phyloP scores from a whole-genome alignment of 2,113 vertebrate genomes.

The Halichoeres trimaculatus region DNA sequence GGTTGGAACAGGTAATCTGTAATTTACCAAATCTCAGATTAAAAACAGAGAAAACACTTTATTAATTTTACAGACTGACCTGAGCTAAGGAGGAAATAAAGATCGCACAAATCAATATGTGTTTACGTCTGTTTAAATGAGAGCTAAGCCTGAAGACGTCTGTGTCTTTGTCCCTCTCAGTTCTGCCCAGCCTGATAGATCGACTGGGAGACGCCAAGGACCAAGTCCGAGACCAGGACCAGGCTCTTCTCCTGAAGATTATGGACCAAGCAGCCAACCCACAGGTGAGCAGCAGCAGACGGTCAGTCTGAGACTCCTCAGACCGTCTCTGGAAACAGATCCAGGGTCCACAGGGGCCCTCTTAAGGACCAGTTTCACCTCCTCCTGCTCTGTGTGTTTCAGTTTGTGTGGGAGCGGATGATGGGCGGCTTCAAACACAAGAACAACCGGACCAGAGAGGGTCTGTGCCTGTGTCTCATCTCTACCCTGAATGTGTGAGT shows the following conservation, averaged over 20 bases:
- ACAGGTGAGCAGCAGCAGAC: conserved; percentile 73
- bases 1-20: conserved; percentile 91
- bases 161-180: too few species aligned
- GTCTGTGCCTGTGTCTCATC: conserved; percentile 95
- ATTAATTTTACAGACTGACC: too few species aligned
- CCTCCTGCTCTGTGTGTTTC: neutral
- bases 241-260: conserved; percentile 92
- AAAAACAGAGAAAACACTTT: too few species aligned
- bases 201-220: conserved; percentile 96
- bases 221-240: conserved; percentile 95
- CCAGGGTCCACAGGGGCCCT: too few species aligned
- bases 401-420: conserved; percentile 98
- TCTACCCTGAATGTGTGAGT: conserved; percentile 92
- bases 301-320: too few species aligned
- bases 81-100: too few species aligned
- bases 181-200: conserved; percentile 94
- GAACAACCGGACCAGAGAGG: conserved; percentile 95
- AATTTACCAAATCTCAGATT: too few species aligned
- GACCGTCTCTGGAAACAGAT: too few species aligned
- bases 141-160: too few species aligned
- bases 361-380: too few species aligned
- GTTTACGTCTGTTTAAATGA: too few species aligned
- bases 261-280: conserved; percentile 96
- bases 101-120: too few species aligned
- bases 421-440: conserved; percentile 98